Evolutionary conservation across 2,888 invertebrate genomes (phyloP).

Genomic region (Xanthostigma xanthostigma): DNA sequence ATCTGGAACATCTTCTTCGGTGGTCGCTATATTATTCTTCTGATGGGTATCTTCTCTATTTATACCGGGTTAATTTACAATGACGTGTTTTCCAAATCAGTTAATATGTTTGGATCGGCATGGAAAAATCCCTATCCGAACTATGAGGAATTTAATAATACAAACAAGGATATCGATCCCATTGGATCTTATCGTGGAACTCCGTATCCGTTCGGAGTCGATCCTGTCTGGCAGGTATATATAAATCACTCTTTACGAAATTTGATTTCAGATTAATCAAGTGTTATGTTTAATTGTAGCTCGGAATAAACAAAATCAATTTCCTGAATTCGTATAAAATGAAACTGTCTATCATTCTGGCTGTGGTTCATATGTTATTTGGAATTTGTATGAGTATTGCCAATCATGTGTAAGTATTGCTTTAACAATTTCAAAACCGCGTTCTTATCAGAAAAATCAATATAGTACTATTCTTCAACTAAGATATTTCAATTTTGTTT

Average conservation of each 20-base stretch:
- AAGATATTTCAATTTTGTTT: slow-evolving; percentile 11
- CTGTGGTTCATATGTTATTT: slow-evolving; percentile 58
- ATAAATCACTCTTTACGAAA: not conserved
- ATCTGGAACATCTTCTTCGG: slow-evolving; percentile 59
- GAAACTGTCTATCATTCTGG: slow-evolving; percentile 57
- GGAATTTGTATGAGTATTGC: slow-evolving; percentile 50
- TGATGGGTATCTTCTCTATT: slow-evolving; percentile 60
- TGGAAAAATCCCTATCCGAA: slow-evolving; percentile 34
- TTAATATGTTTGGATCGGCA: slow-evolving; percentile 52
- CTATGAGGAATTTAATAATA: not conserved
- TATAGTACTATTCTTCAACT: not conserved
- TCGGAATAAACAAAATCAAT: slow-evolving; percentile 48
- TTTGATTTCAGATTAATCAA: not conserved
- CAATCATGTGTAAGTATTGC: slow-evolving; percentile 26
- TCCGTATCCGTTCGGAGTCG: slow-evolving; percentile 56
- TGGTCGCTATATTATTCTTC: slow-evolving; percentile 55
- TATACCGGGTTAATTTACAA: slow-evolving; percentile 64
- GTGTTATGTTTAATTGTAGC: slow-evolving; percentile 25
- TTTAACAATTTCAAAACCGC: not conserved
- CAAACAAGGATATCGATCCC: slow-evolving; percentile 29
- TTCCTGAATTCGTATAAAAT: slow-evolving; percentile 63
- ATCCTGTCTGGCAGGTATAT: slow-evolving; percentile 52
- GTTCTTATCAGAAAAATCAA: not conserved
- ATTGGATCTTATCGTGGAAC: slow-evolving; percentile 26
- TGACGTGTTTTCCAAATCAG: slow-evolving; percentile 53